Evolutionary conservation across 2,113 vertebrate species (phyloP), one percentile per base, ranked within the genome.

Genomic region (Pollimyrus isidori): DNA sequence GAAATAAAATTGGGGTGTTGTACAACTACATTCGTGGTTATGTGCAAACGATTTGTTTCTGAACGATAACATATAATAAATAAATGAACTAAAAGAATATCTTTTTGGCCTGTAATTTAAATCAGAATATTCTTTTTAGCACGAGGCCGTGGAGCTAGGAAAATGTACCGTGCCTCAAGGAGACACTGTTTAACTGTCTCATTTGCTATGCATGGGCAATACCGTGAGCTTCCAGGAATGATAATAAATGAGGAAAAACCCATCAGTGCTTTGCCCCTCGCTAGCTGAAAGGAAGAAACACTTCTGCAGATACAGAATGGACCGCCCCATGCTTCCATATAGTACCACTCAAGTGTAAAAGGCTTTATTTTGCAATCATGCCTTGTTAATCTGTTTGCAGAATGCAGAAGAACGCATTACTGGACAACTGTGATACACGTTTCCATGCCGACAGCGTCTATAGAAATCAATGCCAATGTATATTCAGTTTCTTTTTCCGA

Each of bases 401-500:
- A 23, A 48, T 23, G 26, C 30, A 58, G 39, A 82, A 58, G 52
- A 26, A 62, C 90, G 46, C 89, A 92, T 92, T 82, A 90, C 83
- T 89, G 91, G 91, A 91, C 91, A 92, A 90, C 91, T 90, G 39
- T 21, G 84, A 50, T 73, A 91, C 92, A 92, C 89, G 88, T 91
- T 90, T 80, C 90, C 90, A 90, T 69, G 91, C 90, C 90, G 89
- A 89, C 90, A 89, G 80, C 69, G 69, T 90, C 69, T 80, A 90
- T 52, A 76, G 65, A 91, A 93, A 92, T 94, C 93, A 92, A 91
- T 93, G 93, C 90, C 89, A 91, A 90, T 45, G 62, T 88, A 89
- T 90, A 89, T 92, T 94, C 90, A 90, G 86, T 91, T 93, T 92
- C 90, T 93, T 93, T 93, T 91, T 91, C 92, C 92, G 89, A 92